Evolutionary conservation across 2,888 invertebrate species (phyloP).

Genomic region (Athripsodes cinereus): DNA sequence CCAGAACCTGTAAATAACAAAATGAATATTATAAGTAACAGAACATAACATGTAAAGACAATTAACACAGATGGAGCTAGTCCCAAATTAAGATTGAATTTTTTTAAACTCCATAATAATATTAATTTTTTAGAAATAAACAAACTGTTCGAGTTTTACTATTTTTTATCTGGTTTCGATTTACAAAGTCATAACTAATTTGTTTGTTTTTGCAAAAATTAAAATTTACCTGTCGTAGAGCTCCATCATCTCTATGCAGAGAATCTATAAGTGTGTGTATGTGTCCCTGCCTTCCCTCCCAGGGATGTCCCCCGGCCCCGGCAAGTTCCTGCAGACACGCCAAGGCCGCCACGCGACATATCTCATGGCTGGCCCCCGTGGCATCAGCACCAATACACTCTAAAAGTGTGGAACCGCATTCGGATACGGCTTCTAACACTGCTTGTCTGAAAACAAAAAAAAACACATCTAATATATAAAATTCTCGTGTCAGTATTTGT

Average conservation of each 20-base stretch:
- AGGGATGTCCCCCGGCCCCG: slow-evolving; percentile 61
- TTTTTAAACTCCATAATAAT: no score
- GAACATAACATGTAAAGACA: no score
- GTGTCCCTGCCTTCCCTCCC: slow-evolving; percentile 56
- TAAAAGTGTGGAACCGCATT: slow-evolving; percentile 60
- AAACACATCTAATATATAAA: no score
- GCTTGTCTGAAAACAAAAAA: slow-evolving; percentile 2
- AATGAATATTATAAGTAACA: no score
- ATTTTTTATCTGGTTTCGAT: no score
- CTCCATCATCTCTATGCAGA: slow-evolving; percentile 66
- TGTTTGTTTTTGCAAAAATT: no score
- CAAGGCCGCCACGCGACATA: slow-evolving; percentile 83
- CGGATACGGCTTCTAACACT: slow-evolving; percentile 47
- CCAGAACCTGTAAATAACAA: slow-evolving; percentile 46
- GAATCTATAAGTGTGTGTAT: slow-evolving; percentile 79
- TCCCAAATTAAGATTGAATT: no score
- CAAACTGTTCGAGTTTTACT: no score
- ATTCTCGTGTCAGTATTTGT: no score
- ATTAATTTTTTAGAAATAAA: no score
- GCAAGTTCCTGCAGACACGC: slow-evolving; percentile 70
- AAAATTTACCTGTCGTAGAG: slow-evolving; percentile 53
- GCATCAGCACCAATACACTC: slow-evolving; percentile 69
- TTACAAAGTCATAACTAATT: no score
- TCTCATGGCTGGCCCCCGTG: slow-evolving; percentile 76
- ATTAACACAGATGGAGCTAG: no score